phyloP scores from a whole-genome alignment of 2,888 invertebrate genomes.

The Schizaphis graminum region DNA sequence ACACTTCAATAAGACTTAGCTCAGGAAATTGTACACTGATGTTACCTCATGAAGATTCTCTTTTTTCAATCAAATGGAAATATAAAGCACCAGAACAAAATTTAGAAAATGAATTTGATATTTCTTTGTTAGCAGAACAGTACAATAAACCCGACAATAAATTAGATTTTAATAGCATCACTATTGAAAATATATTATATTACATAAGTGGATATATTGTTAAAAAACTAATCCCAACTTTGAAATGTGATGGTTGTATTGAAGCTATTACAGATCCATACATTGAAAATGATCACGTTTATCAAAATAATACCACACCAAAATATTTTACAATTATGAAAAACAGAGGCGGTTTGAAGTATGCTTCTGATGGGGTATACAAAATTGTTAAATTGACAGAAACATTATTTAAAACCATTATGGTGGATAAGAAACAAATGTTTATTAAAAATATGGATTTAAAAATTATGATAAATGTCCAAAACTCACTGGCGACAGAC shows the following conservation, averaged over 20 bases:
- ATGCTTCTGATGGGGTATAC: not conserved
- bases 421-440: not conserved
- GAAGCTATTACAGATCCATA: not conserved
- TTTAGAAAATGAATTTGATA: not conserved
- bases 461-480: not conserved
- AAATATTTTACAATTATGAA: not conserved
- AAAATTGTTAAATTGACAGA: constrained; percentile 46
- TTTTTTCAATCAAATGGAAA: constrained; percentile 30
- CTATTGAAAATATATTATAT: constrained; percentile 15
- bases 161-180: not conserved
- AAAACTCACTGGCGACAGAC: not conserved
- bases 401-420: not conserved
- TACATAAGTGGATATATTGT: constrained; percentile 39
- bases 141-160: too few species aligned
- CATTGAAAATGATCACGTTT: not conserved
- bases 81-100: not conserved
- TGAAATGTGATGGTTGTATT: not conserved
- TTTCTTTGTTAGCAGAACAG: not conserved
- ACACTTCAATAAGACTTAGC: not conserved
- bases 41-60: not conserved
- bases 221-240: constrained; percentile 6
- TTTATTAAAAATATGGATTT: constrained; percentile 10
- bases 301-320: not conserved
- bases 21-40: not conserved
- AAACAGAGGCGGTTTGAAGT: not conserved